Conservation (phyloP, 2,113 vertebrate species). For the Columba livia region DNA sequence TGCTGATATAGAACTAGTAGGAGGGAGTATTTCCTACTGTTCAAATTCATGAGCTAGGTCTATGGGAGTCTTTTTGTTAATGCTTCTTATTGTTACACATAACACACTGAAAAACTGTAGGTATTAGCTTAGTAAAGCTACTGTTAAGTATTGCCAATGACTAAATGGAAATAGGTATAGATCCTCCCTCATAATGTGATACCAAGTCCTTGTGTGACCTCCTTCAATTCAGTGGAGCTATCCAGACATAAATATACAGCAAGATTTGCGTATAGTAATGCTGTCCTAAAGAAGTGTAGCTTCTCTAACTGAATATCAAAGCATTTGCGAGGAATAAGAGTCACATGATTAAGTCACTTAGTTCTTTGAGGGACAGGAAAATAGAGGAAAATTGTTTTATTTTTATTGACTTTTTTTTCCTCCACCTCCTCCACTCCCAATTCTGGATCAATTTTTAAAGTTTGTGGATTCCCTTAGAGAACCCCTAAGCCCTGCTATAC, state of each 20-base stretch:
- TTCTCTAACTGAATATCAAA: not conserved
- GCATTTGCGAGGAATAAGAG: not conserved
- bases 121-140: slow-evolving; percentile 30
- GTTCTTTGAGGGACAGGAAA: not conserved
- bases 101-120: slow-evolving; percentile 22
- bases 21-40: slow-evolving; percentile 35
- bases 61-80: slow-evolving; percentile 33
- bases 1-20: slow-evolving; percentile 27
- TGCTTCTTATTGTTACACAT: slow-evolving; percentile 22
- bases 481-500: not conserved
- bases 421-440: not conserved
- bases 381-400: not conserved
- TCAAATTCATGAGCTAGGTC: slow-evolving; percentile 26
- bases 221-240: not conserved
- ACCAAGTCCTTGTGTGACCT: not conserved
- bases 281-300: not conserved
- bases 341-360: not conserved
- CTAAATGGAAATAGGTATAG: slow-evolving; percentile 39
- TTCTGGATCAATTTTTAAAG: not conserved
- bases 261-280: not conserved
- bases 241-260: not conserved
- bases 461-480: not conserved
- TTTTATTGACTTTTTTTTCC: not conserved
- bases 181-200: not conserved
- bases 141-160: slow-evolving; percentile 24